Conservation (phyloP, 1,140 invertebrate genomes). For the Xylocopa sonorina region DNA sequence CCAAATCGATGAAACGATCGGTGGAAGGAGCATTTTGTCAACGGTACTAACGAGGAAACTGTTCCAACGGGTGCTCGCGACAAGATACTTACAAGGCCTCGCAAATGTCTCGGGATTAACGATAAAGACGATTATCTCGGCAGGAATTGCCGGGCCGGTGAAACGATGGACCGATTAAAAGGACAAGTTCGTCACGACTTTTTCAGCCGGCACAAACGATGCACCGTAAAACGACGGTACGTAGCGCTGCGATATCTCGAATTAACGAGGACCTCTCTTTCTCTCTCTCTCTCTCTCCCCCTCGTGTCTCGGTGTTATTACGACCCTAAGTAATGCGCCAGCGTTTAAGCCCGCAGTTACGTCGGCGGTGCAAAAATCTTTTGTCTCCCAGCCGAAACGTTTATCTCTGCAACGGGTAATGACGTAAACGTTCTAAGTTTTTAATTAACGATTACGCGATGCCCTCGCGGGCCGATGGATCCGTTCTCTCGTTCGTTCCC, state of each 20-base stretch:
- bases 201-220: constrained; percentile 35
- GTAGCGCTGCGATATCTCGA: constrained; percentile 41
- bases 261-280: constrained; percentile 61
- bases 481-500: not conserved
- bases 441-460: constrained; percentile 33
- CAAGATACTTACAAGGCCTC: not conserved
- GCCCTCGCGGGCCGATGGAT: not conserved
- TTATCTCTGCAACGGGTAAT: constrained; percentile 31
- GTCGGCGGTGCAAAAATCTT: constrained; percentile 45
- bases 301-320: constrained; percentile 55
- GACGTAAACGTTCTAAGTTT: constrained; percentile 22
- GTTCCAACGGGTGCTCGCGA: too few relatives aligned
- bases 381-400: constrained; percentile 41
- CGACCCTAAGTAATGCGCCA: constrained; percentile 47
- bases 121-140: not conserved
- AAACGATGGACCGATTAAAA: constrained; percentile 14
- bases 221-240: constrained; percentile 27
- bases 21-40: not conserved
- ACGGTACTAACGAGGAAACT: not conserved
- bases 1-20: not conserved
- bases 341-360: constrained; percentile 51
- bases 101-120: not conserved
- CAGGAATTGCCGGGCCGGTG: not conserved
- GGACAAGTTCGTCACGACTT: constrained; percentile 42
- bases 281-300: too few relatives aligned